Percentiles rank a stretch among this genome's conserved stretches.
phyloP scores from a whole-genome alignment of 2,113 vertebrate species.

The Crotalus horridus region DNA sequence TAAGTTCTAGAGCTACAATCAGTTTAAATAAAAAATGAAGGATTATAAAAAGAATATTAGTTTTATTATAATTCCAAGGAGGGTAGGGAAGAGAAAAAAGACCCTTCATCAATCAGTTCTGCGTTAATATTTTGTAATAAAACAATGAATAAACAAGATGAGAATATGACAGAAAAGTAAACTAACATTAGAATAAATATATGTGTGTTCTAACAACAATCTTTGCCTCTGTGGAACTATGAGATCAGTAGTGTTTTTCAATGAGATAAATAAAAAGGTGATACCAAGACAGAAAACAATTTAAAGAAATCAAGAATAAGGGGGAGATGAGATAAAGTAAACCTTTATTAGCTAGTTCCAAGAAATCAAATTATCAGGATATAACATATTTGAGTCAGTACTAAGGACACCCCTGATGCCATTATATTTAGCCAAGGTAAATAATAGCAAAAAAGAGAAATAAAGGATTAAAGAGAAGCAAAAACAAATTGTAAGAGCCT shows the following conservation, averaged over 20 bases:
- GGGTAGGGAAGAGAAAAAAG: neutral
- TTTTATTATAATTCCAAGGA: neutral
- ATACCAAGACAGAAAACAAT: neutral
- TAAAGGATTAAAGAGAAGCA: neutral
- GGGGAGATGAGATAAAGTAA: neutral
- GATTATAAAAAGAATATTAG: neutral
- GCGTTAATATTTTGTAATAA: neutral
- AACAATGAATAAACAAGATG: neutral
- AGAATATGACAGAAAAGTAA: neutral
- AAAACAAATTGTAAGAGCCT: neutral
- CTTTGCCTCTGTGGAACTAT: neutral
- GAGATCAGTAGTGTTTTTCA: neutral
- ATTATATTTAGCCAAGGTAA: neutral
- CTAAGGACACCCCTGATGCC: neutral
- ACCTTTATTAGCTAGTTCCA: neutral
- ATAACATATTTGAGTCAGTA: neutral
- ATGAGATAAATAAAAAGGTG: neutral
- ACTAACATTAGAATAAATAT: neutral
- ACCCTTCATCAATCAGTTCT: neutral
- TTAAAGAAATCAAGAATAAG: neutral
- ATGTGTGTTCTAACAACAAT: neutral
- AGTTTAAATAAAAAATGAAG: neutral
- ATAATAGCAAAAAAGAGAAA: neutral
- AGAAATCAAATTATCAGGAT: neutral
- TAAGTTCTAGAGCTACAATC: neutral